A percentile compares a stretch with the other conserved stretches of the same genome.
These are phyloP conservation scores for Vanessa atalanta DNA, from an alignment of 1,140 invertebrate genomes.

Conservation along the genomic window DNA sequence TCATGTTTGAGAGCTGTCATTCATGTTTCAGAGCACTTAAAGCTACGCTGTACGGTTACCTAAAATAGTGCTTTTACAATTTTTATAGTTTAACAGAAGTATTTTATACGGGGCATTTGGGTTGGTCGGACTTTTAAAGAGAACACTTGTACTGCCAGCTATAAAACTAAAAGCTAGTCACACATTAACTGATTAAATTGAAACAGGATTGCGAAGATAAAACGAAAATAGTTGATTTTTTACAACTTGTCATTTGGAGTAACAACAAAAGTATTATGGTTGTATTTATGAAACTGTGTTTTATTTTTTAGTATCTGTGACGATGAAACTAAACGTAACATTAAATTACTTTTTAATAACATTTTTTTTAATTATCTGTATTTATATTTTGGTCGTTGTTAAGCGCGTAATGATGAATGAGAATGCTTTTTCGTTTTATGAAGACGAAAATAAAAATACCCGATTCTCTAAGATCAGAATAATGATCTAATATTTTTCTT, in stretches of 20 bases:
- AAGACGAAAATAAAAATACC: not conserved
- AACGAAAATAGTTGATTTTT: constrained; percentile 1
- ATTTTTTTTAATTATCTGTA: not conserved
- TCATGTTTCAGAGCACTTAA: not conserved
- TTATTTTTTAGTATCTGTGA: too few relatives aligned
- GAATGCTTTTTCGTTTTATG: not conserved
- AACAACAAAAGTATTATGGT: not conserved
- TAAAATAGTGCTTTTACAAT: constrained; percentile 6
- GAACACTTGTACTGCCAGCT: constrained; percentile 49
- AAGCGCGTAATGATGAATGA: not conserved
- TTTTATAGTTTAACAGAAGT: constrained; percentile 18
- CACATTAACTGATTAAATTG: constrained; percentile 73
- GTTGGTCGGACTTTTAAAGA: constrained; percentile 49
- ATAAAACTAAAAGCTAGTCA: constrained; percentile 62
- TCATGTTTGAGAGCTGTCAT: not conserved
- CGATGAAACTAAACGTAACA: too few relatives aligned
- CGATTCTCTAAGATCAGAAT: not conserved
- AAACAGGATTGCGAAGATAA: not conserved
- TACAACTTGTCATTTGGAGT: not conserved
- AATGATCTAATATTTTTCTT: constrained; percentile 1
- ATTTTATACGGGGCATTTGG: constrained; percentile 45
- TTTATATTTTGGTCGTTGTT: not conserved
- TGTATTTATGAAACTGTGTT: not conserved
- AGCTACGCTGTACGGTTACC: not conserved
- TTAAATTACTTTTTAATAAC: not conserved